Percentiles rank a stretch among this genome's conserved stretches.
Evolutionary conservation across 2,797 vertebrate species (phyloP).

Genomic region (Alosa sapidissima): DNA sequence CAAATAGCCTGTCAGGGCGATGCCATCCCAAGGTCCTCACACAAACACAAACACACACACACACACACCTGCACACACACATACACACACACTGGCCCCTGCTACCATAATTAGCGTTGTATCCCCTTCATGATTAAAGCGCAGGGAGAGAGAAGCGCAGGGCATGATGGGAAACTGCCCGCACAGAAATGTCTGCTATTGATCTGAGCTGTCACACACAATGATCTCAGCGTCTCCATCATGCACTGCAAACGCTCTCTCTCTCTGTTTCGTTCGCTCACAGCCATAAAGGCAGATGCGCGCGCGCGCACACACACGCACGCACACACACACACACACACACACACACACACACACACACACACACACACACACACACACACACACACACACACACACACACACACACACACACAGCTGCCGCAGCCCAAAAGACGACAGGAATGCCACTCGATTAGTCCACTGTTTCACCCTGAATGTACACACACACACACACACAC

Average conservation of each 20-base stretch:
- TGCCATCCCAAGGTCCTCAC: slow-evolving; percentile 52
- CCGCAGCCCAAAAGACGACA: too few species aligned
- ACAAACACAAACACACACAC: slow-evolving; percentile 30
- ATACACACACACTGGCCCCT: neutral
- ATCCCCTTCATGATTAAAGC: neutral
- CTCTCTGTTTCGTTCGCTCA: too few species aligned
- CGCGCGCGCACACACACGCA: too few species aligned
- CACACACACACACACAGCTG: too few species aligned
- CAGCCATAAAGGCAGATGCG: too few species aligned
- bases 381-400: too few species aligned
- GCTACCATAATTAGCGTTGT: neutral
- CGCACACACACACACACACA: too few species aligned
- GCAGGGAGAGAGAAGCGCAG: neutral
- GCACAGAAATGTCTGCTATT: neutral
- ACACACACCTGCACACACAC: slow-evolving; percentile 11
- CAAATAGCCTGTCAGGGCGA: slow-evolving; percentile 61
- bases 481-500: too few species aligned
- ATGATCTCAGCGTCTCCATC: neutral
- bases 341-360: too few species aligned
- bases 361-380: too few species aligned
- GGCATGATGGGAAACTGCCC: neutral
- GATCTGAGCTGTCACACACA: neutral
- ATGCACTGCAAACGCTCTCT: neutral
- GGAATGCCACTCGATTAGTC: too few species aligned
- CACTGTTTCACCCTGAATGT: too few species aligned